phyloP scores from a whole-genome alignment of 2,797 vertebrate species.

The Acanthis flammea region DNA sequence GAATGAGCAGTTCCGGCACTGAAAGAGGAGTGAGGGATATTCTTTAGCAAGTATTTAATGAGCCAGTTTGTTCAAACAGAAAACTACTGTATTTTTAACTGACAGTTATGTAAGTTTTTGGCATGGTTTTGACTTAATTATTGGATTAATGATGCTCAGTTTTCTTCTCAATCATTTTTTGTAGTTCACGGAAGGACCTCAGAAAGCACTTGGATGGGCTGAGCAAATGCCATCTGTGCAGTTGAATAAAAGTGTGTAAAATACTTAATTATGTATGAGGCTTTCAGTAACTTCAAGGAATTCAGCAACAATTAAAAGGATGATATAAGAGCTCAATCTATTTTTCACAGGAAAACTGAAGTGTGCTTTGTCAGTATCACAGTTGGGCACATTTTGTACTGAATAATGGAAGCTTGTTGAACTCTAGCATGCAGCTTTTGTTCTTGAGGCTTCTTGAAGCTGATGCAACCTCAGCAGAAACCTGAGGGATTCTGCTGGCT shows the following conservation, averaged over 20 bases:
- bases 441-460: conserved; percentile 12
- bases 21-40: background rate
- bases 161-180: conserved; percentile 45
- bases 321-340: conserved; percentile 17
- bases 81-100: conserved; percentile 20
- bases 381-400: background rate
- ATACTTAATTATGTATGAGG: conserved; percentile 53
- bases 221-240: conserved; percentile 59
- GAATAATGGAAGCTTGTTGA: background rate
- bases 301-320: conserved; percentile 32
- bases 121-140: conserved; percentile 37
- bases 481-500: background rate
- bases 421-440: conserved; percentile 14
- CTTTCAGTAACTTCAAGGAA: conserved; percentile 48
- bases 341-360: background rate
- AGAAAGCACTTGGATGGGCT: conserved; percentile 30
- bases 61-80: conserved; percentile 21
- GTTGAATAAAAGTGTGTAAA: conserved; percentile 44
- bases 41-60: conserved; percentile 21
- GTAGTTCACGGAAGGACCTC: background rate
- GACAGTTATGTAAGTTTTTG: conserved; percentile 40
- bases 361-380: background rate
- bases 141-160: conserved; percentile 47
- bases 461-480: background rate
- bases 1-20: background rate